These are phyloP conservation scores for Atta texana DNA, from an alignment of 1,140 invertebrate genomes.

Conservation along the genomic window DNA sequence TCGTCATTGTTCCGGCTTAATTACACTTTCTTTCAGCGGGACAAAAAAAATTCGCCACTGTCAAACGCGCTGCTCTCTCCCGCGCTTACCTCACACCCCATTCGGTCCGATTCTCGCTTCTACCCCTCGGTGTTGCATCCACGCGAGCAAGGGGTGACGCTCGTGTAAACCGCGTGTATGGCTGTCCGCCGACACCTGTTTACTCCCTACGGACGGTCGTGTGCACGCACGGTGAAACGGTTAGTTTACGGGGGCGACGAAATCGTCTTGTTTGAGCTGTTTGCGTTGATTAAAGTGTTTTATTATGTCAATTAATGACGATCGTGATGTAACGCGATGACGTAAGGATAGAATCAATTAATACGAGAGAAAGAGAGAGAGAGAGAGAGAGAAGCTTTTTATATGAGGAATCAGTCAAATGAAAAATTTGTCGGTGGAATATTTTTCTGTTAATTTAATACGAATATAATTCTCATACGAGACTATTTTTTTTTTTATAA, in stretches of 20 bases:
- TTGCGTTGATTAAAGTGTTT: conserved; percentile 64
- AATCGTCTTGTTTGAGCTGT: conserved; percentile 62
- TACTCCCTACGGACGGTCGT: conserved; percentile 73
- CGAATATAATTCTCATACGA: neutral
- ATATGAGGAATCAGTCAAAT: neutral
- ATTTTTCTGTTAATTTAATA: conserved; percentile 3
- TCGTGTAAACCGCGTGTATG: conserved; percentile 73
- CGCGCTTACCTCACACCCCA: conserved; percentile 52
- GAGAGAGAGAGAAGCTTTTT: neutral
- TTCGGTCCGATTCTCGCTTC: conserved; percentile 61
- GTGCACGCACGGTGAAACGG: conserved; percentile 63
- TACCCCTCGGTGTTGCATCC: conserved; percentile 70
- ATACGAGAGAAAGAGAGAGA: neutral
- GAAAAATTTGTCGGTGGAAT: neutral
- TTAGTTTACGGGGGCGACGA: conserved; percentile 59
- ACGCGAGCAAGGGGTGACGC: conserved; percentile 71
- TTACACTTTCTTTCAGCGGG: conserved; percentile 65
- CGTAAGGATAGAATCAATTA: neutral
- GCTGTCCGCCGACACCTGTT: conserved; percentile 73
- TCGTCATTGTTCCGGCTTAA: conserved; percentile 68
- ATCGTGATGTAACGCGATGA: conserved; percentile 44
- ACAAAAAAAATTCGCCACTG: conserved; percentile 65
- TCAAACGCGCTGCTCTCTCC: conserved; percentile 58
- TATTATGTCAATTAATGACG: conserved; percentile 60
- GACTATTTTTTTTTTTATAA: neutral